phyloP scores from a whole-genome alignment of 1,140 invertebrate genomes.

The Drosophila arizonae region DNA sequence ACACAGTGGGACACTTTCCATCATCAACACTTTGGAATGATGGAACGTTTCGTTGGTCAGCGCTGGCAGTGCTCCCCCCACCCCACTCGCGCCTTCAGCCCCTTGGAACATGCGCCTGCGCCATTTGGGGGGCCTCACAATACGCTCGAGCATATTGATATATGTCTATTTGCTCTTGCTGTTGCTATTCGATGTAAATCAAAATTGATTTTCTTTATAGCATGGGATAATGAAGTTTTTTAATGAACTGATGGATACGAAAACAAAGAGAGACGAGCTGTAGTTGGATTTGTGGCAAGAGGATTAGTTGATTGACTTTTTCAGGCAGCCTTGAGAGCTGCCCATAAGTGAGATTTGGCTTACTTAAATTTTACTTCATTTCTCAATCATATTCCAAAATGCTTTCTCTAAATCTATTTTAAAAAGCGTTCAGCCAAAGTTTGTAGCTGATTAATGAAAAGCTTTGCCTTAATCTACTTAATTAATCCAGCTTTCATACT shows the following conservation, averaged over 20 bases:
- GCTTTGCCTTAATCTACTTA: too few species aligned
- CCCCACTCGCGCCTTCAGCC: background rate
- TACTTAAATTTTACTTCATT: too few species aligned
- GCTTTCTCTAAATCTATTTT: too few species aligned
- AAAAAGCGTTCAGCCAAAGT: too few species aligned
- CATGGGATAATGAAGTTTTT: constrained; percentile 64
- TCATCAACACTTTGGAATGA: constrained; percentile 74
- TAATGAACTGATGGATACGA: constrained; percentile 59
- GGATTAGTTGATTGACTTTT: background rate
- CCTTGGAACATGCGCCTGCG: constrained; percentile 55
- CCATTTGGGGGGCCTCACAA: constrained; percentile 27
- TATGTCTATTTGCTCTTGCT: constrained; percentile 30
- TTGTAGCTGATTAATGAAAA: too few species aligned
- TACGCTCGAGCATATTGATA: constrained; percentile 50
- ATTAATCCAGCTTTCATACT: too few species aligned
- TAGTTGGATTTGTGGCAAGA: background rate
- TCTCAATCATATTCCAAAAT: too few species aligned
- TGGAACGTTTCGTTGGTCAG: constrained; percentile 71
- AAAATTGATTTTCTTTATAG: constrained; percentile 70
- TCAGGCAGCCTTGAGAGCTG: background rate
- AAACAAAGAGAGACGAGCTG: constrained; percentile 10
- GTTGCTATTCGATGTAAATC: constrained; percentile 62
- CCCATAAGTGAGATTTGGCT: too few species aligned
- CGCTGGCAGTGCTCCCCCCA: constrained; percentile 39
- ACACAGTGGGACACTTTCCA: constrained; percentile 78